Conservation (phyloP, 2,113 vertebrate species). For the Lophochroa leadbeateri region DNA sequence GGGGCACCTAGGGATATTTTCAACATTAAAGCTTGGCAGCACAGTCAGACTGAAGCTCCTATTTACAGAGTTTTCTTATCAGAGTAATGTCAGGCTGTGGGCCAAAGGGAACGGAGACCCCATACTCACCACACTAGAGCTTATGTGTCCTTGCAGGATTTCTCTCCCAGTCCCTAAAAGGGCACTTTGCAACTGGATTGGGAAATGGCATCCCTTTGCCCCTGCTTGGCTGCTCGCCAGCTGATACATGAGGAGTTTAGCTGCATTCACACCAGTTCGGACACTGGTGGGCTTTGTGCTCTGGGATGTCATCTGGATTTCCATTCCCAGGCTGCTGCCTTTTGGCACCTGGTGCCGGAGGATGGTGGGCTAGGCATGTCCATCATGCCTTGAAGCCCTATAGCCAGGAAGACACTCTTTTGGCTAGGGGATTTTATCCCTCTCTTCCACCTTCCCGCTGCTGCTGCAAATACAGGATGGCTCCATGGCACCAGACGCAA, state of each 20-base stretch:
- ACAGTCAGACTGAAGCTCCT: neutral
- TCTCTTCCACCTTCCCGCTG: neutral
- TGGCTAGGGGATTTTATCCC: neutral
- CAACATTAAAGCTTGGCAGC: neutral
- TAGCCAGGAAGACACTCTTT: neutral
- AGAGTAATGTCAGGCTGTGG: neutral
- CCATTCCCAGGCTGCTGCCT: neutral
- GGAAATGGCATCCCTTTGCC: rapidly evolving
- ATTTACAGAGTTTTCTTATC: neutral
- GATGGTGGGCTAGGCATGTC: rapidly evolving
- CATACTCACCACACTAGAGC: rapidly evolving
- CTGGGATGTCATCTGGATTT: neutral
- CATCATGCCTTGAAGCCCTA: rapidly evolving
- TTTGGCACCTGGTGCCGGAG: neutral
- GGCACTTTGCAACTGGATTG: neutral
- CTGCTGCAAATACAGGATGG: rapidly evolving
- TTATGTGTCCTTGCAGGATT: rapidly evolving
- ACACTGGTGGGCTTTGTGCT: neutral
- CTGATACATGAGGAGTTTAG: neutral
- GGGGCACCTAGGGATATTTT: neutral
- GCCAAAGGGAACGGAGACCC: neutral
- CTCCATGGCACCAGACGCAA: rapidly evolving
- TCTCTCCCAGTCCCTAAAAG: neutral
- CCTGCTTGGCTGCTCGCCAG: rapidly evolving
- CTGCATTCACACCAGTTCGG: neutral